Percentiles rank a stretch among this genome's conserved stretches.
phyloP scores from a whole-genome alignment of 1,140 invertebrate species.

The Chironomus striatipennis region DNA sequence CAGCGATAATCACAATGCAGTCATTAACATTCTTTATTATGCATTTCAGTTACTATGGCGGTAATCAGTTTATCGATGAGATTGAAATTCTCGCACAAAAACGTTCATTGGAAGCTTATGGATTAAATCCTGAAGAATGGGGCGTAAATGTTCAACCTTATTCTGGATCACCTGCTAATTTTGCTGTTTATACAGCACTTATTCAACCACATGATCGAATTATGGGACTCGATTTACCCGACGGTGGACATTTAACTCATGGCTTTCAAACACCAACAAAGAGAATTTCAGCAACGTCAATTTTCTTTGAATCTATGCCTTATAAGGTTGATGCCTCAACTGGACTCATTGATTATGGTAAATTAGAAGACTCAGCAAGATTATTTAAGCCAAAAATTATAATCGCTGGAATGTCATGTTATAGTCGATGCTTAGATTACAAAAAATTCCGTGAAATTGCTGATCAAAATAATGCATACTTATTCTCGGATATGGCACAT shows the following conservation, averaged over 20 bases:
- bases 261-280: slow-evolving; percentile 85
- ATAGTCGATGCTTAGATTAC: slow-evolving; percentile 77
- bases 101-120: slow-evolving; percentile 75
- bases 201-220: slow-evolving; percentile 89
- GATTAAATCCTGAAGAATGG: slow-evolving; percentile 79
- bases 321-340: slow-evolving; percentile 85
- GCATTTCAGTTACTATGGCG: slow-evolving; percentile 77
- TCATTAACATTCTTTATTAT: slow-evolving; percentile 27
- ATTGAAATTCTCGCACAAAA: slow-evolving; percentile 85
- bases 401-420: slow-evolving; percentile 89
- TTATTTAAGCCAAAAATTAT: slow-evolving; percentile 90
- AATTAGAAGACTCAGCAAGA: slow-evolving; percentile 68
- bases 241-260: slow-evolving; percentile 94
- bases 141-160: slow-evolving; percentile 98
- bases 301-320: slow-evolving; percentile 98
- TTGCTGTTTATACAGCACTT: slow-evolving; percentile 88
- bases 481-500: slow-evolving; percentile 96
- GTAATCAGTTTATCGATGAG: slow-evolving; percentile 94
- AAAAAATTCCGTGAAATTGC: slow-evolving; percentile 82
- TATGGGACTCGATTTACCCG: slow-evolving; percentile 93
- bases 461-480: slow-evolving; percentile 72
- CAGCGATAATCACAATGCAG: neutral
- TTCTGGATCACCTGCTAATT: slow-evolving; percentile 94
- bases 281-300: slow-evolving; percentile 93
- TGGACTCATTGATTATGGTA: slow-evolving; percentile 92